Percentiles rank a stretch among this genome's conserved stretches.
These are phyloP conservation scores for Akabosia matsudoensis DNA, from an alignment of 1,140 invertebrate genomes.

Conservation along the genomic window DNA sequence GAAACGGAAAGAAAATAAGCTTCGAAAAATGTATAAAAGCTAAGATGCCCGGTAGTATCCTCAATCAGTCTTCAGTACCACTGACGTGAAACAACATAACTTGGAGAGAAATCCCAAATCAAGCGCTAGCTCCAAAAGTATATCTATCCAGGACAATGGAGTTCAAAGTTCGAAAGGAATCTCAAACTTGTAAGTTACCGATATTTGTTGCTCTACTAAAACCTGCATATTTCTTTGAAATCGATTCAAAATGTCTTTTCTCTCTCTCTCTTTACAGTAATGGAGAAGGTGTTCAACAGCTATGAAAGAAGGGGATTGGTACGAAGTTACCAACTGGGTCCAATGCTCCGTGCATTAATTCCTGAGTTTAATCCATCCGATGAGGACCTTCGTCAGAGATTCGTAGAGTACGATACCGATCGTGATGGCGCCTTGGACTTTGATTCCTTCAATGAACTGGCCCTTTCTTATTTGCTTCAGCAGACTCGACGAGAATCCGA, in stretches of 20 bases:
- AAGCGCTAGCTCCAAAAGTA: neutral
- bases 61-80: neutral
- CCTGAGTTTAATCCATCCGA: constrained; percentile 24
- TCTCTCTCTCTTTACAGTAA: constrained; percentile 7
- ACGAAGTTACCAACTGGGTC: constrained; percentile 26
- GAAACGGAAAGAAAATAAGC: neutral
- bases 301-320: constrained; percentile 29
- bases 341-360: constrained; percentile 25
- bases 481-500: constrained; percentile 28
- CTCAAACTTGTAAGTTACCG: constrained; percentile 32
- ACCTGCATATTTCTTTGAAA: neutral
- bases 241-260: too few species aligned
- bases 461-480: constrained; percentile 29
- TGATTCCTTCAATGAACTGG: constrained; percentile 25
- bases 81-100: neutral
- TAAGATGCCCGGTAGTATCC: neutral
- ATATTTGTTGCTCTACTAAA: neutral
- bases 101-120: too few species aligned
- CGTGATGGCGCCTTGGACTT: constrained; percentile 25
- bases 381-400: constrained; percentile 22
- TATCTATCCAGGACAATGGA: constrained; percentile 4
- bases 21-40: neutral
- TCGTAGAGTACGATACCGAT: constrained; percentile 27
- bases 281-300: constrained; percentile 34
- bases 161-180: constrained; percentile 37